Evolutionary conservation across 2,797 vertebrate species (phyloP), one percentile per base, ranked within the genome.

Genomic region (Esox masquinongy): DNA sequence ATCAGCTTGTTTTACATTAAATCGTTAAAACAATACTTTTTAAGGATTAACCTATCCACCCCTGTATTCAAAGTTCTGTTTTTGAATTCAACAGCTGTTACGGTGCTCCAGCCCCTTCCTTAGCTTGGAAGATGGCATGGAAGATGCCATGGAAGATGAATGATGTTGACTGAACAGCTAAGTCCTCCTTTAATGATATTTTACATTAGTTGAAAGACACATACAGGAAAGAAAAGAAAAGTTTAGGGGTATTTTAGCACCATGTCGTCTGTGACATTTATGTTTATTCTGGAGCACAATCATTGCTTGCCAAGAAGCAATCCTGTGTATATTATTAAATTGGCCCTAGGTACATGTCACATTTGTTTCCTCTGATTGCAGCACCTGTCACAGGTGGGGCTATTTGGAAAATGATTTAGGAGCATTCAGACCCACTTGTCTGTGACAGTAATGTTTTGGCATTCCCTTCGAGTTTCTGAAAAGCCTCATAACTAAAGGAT

Each of bases 361-460:
- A 77, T 80, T 77, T 82, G 82, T 80, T 22, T 69, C 73, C 63
- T 73, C 63, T 77, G 73, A 70, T 66, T 68, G 79, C 39, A 69
- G 78, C 63, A 72, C 73, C 79, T 82, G 82, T 82, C 77, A 78
- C 78, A 74, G 76, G 59, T 72, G 64, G 67, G 74, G 8, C 75
- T 73, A 68, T 78, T 83, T 68, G 74, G 67, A 82, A 75, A 53
- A 34, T 79, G 53, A 83, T 82, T 83, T 85, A 77, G 64, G 77
- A 56, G 53, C 1, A 19, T 75, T 74, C 26, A 1, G 47, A 43
- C 43, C 53, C n/a, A 70, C 61, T 78, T 53, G 29, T 47, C 74
- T 24, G 51, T 70, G 70, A 79, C 81, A 72, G 34, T 64, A 69
- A 31, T 22, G 24, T 66, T 68, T 73, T 71, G 49, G 72, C 74